Evolutionary conservation across 2,797 vertebrate genomes (phyloP).

Genomic region (Otolemur crassicaudatus): DNA sequence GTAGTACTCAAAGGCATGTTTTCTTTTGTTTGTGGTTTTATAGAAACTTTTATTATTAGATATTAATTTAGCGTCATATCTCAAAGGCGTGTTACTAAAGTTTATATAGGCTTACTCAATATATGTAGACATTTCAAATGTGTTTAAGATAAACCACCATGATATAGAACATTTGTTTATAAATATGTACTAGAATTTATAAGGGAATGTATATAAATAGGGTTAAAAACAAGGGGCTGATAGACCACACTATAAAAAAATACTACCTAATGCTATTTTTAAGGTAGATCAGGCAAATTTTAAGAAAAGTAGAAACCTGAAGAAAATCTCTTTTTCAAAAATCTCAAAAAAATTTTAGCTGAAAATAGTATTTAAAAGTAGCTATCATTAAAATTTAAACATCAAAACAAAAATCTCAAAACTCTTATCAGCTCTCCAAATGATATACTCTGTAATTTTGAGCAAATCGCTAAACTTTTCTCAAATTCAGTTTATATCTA

Average conservation of each 20-base stretch:
- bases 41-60: constrained; percentile 10
- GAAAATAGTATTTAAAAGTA: constrained; percentile 54
- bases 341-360: neutral
- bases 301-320: constrained; percentile 12
- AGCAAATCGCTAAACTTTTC: constrained; percentile 34
- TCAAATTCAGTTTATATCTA: constrained; percentile 54
- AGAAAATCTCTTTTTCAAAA: neutral
- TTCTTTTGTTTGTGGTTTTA: constrained; percentile 8
- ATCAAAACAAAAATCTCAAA: constrained; percentile 51
- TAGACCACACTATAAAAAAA: neutral
- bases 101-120: neutral
- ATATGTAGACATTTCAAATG: neutral
- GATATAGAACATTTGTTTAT: constrained; percentile 6
- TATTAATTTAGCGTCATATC: neutral
- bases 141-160: constrained; percentile 14
- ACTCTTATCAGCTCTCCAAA: neutral
- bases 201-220: neutral
- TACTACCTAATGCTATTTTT: constrained; percentile 41
- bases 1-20: constrained; percentile 7
- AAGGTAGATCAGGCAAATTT: constrained; percentile 35
- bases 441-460: neutral
- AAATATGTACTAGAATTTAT: constrained; percentile 44
- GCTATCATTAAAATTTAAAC: constrained; percentile 54
- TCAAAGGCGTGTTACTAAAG: neutral
- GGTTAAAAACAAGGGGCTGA: neutral